Evolutionary conservation across 2,888 invertebrate genomes (phyloP), one percentile per base, ranked within the genome.

Genomic region (Drosophila antonietae): DNA sequence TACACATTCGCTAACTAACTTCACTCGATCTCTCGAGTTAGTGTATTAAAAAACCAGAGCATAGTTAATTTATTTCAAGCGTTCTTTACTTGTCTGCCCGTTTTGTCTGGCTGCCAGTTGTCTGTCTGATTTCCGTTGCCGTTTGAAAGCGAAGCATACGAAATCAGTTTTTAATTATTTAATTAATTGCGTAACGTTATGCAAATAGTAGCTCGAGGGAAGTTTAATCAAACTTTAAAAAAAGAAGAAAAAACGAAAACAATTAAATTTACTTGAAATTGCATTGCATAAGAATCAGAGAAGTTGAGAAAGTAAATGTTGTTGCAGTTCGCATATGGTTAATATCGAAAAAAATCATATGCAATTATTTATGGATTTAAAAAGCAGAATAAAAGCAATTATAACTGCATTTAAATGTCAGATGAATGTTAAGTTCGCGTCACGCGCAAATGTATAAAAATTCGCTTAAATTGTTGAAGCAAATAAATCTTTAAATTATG

Each of bases 101-200:
- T 74, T 66, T 69, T 79, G 68, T 72, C 62, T 64, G 75, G 62
- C 33, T 47, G 58, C 39, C 23, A 23, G 23, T 15, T 28, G 55
- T 55, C 55, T 44, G 60, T 52, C 57, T 57, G 60, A 51, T 43
- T 63, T 63, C 60, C 59, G 55, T 61, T 65, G 23, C 47, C 15
- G 39, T 71, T 68, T 66, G 44, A 80, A 75, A 71, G 68, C 70
- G 61, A 68, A 68, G 76, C 72, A 56, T 71, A 57, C 68, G 74
- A 81, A 88, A 86, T 74, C 81, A 78, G 78, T 73, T 86, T 86
- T 84, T 74, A 87, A 86, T 89, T 86, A 75, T 81, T 80, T 72
- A 83, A 78, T 87, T 73, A 82, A 86, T 86, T 87, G 75, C 82
- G 60, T 72, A 78, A 73, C 75, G 61, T 78, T 76, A 87, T 87